phyloP scores from a whole-genome alignment of 2,113 vertebrate species.

The Choloepus hoffmanni region DNA sequence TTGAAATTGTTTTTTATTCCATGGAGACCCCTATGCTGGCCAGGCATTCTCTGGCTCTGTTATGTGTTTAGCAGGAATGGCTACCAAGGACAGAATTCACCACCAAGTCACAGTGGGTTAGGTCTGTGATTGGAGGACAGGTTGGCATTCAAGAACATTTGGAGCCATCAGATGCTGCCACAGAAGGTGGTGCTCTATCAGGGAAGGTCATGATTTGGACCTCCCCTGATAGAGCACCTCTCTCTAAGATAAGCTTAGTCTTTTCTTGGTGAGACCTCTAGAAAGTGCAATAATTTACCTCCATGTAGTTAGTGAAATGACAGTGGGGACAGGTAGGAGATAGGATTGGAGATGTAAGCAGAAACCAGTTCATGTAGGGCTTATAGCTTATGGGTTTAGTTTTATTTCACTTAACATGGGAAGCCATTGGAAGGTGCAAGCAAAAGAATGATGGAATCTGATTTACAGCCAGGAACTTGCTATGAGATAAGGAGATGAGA shows the following conservation, averaged over 20 bases:
- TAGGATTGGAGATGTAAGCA: background rate
- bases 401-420: background rate
- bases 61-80: background rate
- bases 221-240: no score
- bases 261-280: background rate
- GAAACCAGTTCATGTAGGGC: background rate
- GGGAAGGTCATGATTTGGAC: background rate
- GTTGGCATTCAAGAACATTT: background rate
- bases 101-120: background rate
- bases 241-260: background rate
- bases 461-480: background rate
- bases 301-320: background rate
- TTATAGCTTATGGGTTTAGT: background rate
- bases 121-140: slow-evolving; percentile 34
- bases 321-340: background rate
- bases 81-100: slow-evolving; percentile 46
- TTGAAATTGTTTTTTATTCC: slow-evolving; percentile 46
- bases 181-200: background rate
- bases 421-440: background rate
- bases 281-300: background rate
- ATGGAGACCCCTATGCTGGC: background rate
- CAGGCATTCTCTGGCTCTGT: background rate
- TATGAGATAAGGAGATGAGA: background rate
- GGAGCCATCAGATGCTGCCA: background rate
- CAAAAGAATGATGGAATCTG: background rate